Base-by-base conservation (phyloP, 2,888 invertebrate species). In the Tiliacea aurago region DNA sequence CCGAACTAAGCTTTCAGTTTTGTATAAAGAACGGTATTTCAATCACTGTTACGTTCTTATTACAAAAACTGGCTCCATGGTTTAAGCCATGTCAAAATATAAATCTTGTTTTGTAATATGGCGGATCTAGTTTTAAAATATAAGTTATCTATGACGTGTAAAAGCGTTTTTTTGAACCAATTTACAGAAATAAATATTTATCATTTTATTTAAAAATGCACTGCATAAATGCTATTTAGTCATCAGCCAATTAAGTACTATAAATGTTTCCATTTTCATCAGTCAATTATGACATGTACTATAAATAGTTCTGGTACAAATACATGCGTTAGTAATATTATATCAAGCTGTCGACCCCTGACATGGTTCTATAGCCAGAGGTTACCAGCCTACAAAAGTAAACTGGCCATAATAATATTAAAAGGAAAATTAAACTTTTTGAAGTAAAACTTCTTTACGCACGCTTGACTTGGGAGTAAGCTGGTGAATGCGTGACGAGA, bases 181-280 rank as follows among this genome's bases (percentile, higher is more conserved):
- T 51, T 51, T 11, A 11, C 11, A 51, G 10, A 51, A 51, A 51
- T 53, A 23, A 23, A 53, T 51, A 5, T 23, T 53, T 13, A 20
- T 41, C 1, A 41, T 69, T 9, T 68, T 0, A 70, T 45, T 33
- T 43, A 20, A 45, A 51, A 45, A 45, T 37, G 33, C 53, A 53
- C 20, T 45, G 15, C 15, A 3, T n/a, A 45, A 70, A 70, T 71
- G 43, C 43, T 45, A 45, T 70, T 43, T 15, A 28, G 23, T 28
- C 5, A 51, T 51, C 18, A 51, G 18, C 0, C n/a, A 64, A 37
- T 11, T 58, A 43, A 45, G 20, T 37, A 37, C 37, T 37, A 37
- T 37, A 37, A 4, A 37, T 37, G 28, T 28, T 28, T 28, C 28
- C 28, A 28, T 28, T 28, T 2, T 20, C 2, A 49, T 49, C n/a